Conservation (phyloP, 2,797 vertebrate genomes). For the Phaenicophaeus curvirostris region DNA sequence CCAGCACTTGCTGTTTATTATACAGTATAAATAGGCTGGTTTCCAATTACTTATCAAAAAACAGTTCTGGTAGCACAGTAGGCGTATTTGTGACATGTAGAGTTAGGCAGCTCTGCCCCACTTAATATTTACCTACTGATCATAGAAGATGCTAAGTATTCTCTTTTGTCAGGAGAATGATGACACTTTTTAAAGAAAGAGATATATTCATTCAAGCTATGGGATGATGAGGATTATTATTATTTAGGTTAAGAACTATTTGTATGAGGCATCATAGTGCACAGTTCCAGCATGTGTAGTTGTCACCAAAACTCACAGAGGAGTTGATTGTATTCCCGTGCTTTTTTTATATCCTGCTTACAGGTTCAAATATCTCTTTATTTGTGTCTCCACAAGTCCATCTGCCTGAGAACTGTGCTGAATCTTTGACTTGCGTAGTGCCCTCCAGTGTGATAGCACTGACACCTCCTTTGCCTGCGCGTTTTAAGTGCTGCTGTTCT, state of each 20-base stretch:
- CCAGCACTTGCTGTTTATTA: conserved; percentile 26
- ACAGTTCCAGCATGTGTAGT: background rate
- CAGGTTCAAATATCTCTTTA: background rate
- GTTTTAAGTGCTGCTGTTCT: background rate
- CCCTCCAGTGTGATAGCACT: background rate
- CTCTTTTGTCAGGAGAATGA: background rate
- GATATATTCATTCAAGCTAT: background rate
- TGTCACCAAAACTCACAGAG: background rate
- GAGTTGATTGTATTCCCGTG: background rate
- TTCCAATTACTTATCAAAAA: conserved; percentile 25
- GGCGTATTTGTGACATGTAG: background rate
- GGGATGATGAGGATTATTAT: no score
- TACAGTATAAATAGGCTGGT: background rate
- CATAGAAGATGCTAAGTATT: background rate
- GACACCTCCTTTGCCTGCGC: background rate
- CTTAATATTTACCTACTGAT: background rate
- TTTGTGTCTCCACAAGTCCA: background rate
- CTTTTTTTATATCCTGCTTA: background rate
- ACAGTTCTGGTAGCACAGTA: background rate
- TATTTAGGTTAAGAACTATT: background rate
- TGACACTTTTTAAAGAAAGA: background rate
- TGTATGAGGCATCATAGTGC: background rate
- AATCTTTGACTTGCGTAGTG: background rate
- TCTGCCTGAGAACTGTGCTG: background rate
- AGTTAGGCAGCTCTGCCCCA: background rate